Base-by-base conservation (phyloP, 2,888 invertebrate species). In the Anoncus sp. region DNA sequence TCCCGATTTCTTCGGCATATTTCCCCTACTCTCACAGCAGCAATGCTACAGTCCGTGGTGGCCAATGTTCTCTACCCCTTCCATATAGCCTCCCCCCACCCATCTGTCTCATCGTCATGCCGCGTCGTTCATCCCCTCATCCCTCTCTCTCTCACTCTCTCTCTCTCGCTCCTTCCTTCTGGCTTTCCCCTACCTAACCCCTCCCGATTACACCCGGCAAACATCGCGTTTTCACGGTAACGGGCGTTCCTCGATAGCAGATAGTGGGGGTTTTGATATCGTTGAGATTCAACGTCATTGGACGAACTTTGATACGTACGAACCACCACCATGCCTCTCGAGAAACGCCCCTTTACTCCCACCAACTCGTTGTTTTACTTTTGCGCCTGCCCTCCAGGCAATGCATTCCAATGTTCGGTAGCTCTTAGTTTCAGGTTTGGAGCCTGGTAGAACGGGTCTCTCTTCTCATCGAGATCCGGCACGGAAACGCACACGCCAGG, bases 381-480 rank as follows among this genome's bases (percentile, higher is more conserved):
- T 84, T 60, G 89, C 89, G 86, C 89, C 90, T 89, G n/a, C n/a
- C 90, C 90, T 88, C 89, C 88, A 89, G 87, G 85, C 89, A 86
- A 87, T 87, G 88, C 89, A 90, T 91, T n/a, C 90, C 87, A 87
- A 87, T 87, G 86, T 89, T 88, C 88, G 87, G 87, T 89, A 88
- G 90, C 90, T 90, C 89, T 91, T 91, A 91, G 91, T 91, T 91
- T 91, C 91, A 91, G 91, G 91, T 91, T 90, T 89, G 91, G 88
- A 88, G 91, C 91, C 91, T 91, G 91, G 86, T 89, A 88, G 90
- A 85, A 90, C 90, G 91, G 91, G 90, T 91, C 90, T 90, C 87
- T 88, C 86, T 85, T 87, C 69, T 71, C 71, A 75, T 22, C 69
- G 80, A 79, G 81, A 80, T 81, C 84, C 83, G 83, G 60, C 63